A percentile compares a stretch with the other conserved stretches of the same genome.
Evolutionary conservation across 2,113 vertebrate species (phyloP).

Genomic region (Mixornis gularis): DNA sequence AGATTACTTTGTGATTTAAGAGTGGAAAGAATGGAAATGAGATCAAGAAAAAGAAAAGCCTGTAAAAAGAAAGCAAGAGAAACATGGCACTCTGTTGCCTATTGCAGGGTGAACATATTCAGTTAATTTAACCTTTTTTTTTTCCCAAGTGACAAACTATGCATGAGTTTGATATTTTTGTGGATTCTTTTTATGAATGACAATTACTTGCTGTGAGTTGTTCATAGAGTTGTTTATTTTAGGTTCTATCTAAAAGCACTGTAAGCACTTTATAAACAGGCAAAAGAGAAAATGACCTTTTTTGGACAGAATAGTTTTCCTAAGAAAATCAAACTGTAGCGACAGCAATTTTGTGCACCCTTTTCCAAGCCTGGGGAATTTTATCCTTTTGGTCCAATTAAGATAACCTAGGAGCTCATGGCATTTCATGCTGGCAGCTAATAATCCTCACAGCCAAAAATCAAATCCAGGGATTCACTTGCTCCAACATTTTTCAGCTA

Average conservation of each 20-base stretch:
- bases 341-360: not conserved
- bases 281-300: not conserved
- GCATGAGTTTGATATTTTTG: not conserved
- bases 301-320: not conserved
- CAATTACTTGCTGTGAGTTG: not conserved
- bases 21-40: slow-evolving; percentile 26
- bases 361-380: not conserved
- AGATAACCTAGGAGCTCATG: not conserved
- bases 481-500: not conserved
- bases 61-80: not conserved
- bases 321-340: not conserved
- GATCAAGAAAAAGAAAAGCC: not conserved
- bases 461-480: not conserved
- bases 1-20: slow-evolving; percentile 19
- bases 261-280: not conserved
- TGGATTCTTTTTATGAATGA: not conserved
- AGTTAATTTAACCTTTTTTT: not conserved
- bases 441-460: not conserved
- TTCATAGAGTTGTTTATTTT: not conserved
- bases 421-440: not conserved
- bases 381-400: not conserved
- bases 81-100: not conserved
- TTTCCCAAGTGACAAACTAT: not conserved
- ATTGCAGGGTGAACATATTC: not conserved
- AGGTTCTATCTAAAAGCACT: not conserved